Conservation (phyloP, 2,888 invertebrate species). For the Cerceris ruficornis region DNA sequence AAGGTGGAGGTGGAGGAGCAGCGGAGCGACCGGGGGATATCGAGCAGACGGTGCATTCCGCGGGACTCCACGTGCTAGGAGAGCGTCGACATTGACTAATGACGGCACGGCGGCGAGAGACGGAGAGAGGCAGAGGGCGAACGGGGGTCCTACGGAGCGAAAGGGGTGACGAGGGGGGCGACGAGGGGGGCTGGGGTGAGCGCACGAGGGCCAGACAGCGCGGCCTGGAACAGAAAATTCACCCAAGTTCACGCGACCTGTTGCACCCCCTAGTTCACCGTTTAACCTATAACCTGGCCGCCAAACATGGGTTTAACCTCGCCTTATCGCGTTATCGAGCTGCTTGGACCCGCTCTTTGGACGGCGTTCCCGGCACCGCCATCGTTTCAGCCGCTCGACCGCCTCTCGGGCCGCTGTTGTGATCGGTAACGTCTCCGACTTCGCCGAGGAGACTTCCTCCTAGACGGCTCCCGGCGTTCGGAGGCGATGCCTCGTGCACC, state of each 20-base stretch:
- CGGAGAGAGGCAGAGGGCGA: constrained; percentile 30
- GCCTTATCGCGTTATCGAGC: constrained; percentile 81
- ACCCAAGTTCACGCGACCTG: constrained; percentile 82
- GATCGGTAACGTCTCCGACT: neutral
- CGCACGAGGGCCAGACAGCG: constrained; percentile 76
- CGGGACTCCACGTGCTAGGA: constrained; percentile 77
- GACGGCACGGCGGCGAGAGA: constrained; percentile 76
- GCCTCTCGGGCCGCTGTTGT: neutral
- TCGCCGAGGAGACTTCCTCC: neutral
- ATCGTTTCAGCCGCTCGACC: neutral
- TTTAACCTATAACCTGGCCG: constrained; percentile 82
- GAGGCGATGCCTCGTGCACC: neutral
- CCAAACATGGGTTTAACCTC: constrained; percentile 82
- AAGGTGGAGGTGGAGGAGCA: constrained; percentile 67
- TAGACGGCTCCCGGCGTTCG: constrained; percentile 20
- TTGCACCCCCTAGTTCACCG: constrained; percentile 81
- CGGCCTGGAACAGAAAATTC: constrained; percentile 81
- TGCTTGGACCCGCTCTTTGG: constrained; percentile 65
- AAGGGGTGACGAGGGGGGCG: constrained; percentile 42
- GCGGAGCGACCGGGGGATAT: constrained; percentile 75
- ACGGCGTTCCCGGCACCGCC: constrained; percentile 24
- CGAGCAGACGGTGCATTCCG: constrained; percentile 78
- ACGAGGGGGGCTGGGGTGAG: constrained; percentile 59
- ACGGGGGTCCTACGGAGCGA: constrained; percentile 12
- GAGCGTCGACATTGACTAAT: constrained; percentile 82